Percentiles rank a stretch among this genome's conserved stretches.
These are phyloP conservation scores for Notamacropus eugenii DNA, from an alignment of 2,797 vertebrate genomes.

Conservation along the genomic window DNA sequence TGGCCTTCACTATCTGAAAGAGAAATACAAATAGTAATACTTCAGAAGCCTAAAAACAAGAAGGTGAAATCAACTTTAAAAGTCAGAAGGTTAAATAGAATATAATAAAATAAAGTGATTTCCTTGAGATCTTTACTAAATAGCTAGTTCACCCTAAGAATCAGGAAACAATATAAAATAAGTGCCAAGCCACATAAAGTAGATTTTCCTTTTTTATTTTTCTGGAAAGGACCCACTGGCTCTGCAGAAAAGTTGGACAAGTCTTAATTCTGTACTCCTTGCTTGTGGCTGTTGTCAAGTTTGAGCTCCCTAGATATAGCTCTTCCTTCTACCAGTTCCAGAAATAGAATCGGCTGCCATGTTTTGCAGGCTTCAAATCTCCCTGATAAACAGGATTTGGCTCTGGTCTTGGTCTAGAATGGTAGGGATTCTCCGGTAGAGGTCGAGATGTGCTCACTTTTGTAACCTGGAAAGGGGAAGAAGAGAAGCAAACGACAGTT, in stretches of 20 bases:
- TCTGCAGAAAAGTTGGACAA: not conserved
- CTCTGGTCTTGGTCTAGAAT: constrained; percentile 92
- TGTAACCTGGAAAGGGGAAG: constrained; percentile 89
- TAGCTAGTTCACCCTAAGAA: constrained; percentile 48
- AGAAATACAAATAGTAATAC: not conserved
- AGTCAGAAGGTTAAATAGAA: constrained; percentile 64
- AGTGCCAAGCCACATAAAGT: constrained; percentile 70
- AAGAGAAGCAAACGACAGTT: not conserved
- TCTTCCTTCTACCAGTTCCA: constrained; percentile 89
- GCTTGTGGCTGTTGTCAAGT: not conserved
- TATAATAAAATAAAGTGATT: constrained; percentile 77
- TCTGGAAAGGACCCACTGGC: constrained; percentile 61
- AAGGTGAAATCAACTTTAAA: constrained; percentile 72
- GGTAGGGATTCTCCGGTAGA: constrained; percentile 93
- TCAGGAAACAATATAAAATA: constrained; percentile 81
- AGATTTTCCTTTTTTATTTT: constrained; percentile 77
- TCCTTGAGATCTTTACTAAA: constrained; percentile 77
- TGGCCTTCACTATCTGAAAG: not conserved
- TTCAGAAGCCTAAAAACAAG: constrained; percentile 6
- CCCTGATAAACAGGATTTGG: constrained; percentile 89
- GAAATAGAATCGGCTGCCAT: constrained; percentile 94
- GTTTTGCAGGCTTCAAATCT: constrained; percentile 90
- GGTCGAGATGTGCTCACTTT: constrained; percentile 95
- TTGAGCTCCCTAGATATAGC: not conserved
- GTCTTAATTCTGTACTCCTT: not conserved